Conservation (phyloP, 2,113 vertebrate genomes). For the Proteles cristata region DNA sequence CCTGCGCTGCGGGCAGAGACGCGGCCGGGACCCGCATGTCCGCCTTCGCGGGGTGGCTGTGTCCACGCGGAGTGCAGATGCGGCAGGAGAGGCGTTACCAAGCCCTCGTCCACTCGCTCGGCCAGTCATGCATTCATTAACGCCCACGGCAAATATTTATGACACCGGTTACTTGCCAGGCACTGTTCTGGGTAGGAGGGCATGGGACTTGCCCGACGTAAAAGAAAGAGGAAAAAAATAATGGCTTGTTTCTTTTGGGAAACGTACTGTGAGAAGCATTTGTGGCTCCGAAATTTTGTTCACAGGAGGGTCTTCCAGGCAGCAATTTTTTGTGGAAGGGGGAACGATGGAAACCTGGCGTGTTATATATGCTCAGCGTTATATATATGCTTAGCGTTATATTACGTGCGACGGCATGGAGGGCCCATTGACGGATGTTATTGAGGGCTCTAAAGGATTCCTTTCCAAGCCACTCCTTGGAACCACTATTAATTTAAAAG, state of each 20-base stretch:
- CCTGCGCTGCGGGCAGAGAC: not conserved
- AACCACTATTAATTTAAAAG: constrained; percentile 13
- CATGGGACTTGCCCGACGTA: not conserved
- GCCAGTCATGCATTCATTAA: not conserved
- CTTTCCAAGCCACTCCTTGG: not conserved
- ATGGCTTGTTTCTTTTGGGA: not conserved
- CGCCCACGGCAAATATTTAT: not conserved
- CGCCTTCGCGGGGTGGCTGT: not conserved
- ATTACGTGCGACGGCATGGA: rapidly evolving
- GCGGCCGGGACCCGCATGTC: not conserved
- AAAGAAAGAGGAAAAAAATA: not conserved
- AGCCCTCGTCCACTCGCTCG: not conserved
- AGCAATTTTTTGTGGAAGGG: not conserved
- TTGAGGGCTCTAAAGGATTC: not conserved
- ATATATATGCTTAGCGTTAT: not conserved
- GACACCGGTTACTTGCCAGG: not conserved
- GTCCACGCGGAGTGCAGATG: rapidly evolving
- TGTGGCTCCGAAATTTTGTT: not conserved
- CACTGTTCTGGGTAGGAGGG: not conserved
- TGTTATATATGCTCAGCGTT: too few relatives aligned
- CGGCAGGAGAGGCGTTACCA: rapidly evolving
- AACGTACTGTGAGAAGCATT: not conserved
- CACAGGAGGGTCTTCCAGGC: not conserved
- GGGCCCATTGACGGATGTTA: rapidly evolving
- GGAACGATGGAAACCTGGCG: not conserved